Evolutionary conservation across 1,140 invertebrate species (phyloP).

Genomic region (Platorchestia sp.): DNA sequence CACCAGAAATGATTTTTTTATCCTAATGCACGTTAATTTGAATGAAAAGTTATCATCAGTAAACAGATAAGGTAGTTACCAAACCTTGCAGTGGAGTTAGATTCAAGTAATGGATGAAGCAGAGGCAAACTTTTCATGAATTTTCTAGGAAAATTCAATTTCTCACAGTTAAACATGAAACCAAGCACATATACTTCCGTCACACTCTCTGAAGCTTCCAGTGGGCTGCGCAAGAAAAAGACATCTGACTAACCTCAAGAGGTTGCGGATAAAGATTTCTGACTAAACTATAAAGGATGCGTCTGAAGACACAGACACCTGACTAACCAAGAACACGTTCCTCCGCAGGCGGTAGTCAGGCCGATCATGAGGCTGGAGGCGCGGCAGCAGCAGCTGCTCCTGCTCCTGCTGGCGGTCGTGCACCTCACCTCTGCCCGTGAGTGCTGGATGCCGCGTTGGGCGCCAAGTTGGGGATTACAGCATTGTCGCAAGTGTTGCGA

Average conservation of each 20-base stretch:
- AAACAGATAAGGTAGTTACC: no score
- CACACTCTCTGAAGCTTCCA: not conserved
- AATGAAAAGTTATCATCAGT: not conserved
- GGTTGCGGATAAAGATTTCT: no score
- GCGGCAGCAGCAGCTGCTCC: slow-evolving; percentile 14
- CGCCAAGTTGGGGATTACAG: no score
- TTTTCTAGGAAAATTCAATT: not conserved
- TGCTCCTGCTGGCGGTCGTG: not conserved
- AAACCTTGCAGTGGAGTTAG: no score
- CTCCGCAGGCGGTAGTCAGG: not conserved
- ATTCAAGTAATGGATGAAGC: not conserved
- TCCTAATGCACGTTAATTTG: not conserved
- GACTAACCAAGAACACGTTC: not conserved
- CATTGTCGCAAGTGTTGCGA: no score
- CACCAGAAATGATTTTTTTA: not conserved
- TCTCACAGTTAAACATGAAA: not conserved
- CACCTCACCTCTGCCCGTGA: not conserved
- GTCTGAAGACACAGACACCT: not conserved
- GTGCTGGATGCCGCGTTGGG: not conserved
- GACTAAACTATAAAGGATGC: no score
- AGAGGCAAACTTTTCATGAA: not conserved
- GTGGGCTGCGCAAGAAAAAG: not conserved
- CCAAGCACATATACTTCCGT: not conserved
- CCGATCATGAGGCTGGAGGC: not conserved
- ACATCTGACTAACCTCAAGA: not conserved